phyloP scores from a whole-genome alignment of 2,113 vertebrate genomes.

The Salvator merianae region DNA sequence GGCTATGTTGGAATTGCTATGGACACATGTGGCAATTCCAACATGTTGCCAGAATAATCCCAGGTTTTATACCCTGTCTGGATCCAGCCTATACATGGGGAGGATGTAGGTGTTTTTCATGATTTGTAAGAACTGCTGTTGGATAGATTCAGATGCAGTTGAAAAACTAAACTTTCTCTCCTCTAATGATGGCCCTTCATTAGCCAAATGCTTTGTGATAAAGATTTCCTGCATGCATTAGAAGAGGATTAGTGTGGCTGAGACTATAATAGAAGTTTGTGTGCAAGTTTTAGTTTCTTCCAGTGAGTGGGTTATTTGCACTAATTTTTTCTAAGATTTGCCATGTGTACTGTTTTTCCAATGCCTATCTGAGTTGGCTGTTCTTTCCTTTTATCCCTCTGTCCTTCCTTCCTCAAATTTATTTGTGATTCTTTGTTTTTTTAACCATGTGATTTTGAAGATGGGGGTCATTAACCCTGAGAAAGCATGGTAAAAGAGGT shows the following conservation, averaged over 20 bases:
- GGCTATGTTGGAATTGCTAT: too few species aligned
- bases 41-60: too few species aligned
- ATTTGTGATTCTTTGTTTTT: not conserved
- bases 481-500: not conserved
- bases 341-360: not conserved
- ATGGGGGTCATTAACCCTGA: not conserved
- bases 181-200: not conserved
- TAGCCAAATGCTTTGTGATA: slow-evolving; percentile 26
- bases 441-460: slow-evolving; percentile 17
- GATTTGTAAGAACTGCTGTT: not conserved
- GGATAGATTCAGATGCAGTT: not conserved
- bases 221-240: slow-evolving; percentile 23
- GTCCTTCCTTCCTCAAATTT: slow-evolving; percentile 15
- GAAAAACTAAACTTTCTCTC: too few species aligned
- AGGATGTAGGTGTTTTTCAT: not conserved
- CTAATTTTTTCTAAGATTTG: not conserved
- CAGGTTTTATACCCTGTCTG: too few species aligned
- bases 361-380: not conserved
- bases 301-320: not conserved
- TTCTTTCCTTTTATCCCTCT: not conserved
- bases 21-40: too few species aligned
- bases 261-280: not conserved
- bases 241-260: slow-evolving; percentile 24
- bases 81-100: too few species aligned
- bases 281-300: slow-evolving; percentile 12